Evolutionary conservation across 2,113 vertebrate genomes (phyloP).

Genomic region (Poecile atricapillus): DNA sequence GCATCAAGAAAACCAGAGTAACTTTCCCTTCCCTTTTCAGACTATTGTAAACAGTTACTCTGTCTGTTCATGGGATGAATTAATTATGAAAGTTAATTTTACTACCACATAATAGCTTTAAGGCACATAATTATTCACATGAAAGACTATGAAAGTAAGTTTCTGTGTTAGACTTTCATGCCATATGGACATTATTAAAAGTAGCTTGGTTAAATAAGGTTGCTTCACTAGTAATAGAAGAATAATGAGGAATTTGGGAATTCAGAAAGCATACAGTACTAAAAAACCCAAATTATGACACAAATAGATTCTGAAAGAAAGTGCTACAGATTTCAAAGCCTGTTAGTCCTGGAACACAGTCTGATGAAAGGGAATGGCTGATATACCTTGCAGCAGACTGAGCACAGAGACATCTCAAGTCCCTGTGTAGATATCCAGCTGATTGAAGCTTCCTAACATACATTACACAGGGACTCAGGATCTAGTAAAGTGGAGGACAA

Average conservation of each 20-base stretch:
- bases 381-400: not conserved
- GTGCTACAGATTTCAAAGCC: not conserved
- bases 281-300: not conserved
- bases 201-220: not conserved
- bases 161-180: not conserved
- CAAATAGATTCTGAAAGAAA: not conserved
- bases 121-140: not conserved
- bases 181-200: not conserved
- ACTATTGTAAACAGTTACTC: not conserved
- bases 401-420: not conserved
- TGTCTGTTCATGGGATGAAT: not conserved
- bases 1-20: not conserved
- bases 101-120: not conserved
- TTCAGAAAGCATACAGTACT: not conserved
- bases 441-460: not conserved
- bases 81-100: slow-evolving; percentile 5
- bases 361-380: not conserved
- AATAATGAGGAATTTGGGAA: not conserved
- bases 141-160: not conserved
- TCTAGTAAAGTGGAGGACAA: not conserved
- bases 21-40: not conserved
- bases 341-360: not conserved
- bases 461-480: not conserved
- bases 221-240: not conserved
- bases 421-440: not conserved